These are phyloP conservation scores for Petrolisthes manimaculis DNA, from an alignment of 2,888 invertebrate genomes.

Conservation along the genomic window DNA sequence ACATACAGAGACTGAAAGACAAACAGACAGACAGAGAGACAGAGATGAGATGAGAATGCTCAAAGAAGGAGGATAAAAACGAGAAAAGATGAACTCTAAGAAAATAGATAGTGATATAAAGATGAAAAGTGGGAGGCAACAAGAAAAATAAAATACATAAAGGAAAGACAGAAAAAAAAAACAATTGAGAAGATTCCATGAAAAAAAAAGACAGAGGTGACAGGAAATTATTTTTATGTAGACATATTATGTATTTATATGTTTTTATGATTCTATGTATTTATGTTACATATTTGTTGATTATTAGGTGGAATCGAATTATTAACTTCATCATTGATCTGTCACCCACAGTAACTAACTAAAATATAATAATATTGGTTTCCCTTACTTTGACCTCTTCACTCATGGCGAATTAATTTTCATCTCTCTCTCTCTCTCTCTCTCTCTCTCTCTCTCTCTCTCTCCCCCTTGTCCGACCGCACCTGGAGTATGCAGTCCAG, in stretches of 20 bases:
- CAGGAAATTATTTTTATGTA: neutral
- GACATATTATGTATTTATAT: neutral
- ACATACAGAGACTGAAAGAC: neutral
- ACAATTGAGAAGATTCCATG: neutral
- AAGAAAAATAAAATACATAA: neutral
- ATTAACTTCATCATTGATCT: neutral
- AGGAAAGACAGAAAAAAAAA: neutral
- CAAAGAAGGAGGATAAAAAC: neutral
- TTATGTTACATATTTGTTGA: no score
- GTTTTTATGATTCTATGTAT: no score
- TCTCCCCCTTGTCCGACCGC: neutral
- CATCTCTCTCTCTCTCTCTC: neutral
- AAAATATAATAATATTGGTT: neutral
- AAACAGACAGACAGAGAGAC: conserved; percentile 21
- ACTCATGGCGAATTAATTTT: no score
- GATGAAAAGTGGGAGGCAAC: neutral
- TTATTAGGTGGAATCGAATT: no score
- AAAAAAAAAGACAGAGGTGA: neutral
- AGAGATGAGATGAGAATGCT: neutral
- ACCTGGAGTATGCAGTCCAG: no score
- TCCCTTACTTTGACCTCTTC: no score
- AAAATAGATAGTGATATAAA: neutral
- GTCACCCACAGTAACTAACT: neutral
- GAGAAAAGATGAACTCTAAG: neutral
- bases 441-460: neutral